Percentiles rank a stretch among this genome's conserved stretches.
phyloP scores from a whole-genome alignment of 1,140 invertebrate genomes.

The Aporrectodea caliginosa region DNA sequence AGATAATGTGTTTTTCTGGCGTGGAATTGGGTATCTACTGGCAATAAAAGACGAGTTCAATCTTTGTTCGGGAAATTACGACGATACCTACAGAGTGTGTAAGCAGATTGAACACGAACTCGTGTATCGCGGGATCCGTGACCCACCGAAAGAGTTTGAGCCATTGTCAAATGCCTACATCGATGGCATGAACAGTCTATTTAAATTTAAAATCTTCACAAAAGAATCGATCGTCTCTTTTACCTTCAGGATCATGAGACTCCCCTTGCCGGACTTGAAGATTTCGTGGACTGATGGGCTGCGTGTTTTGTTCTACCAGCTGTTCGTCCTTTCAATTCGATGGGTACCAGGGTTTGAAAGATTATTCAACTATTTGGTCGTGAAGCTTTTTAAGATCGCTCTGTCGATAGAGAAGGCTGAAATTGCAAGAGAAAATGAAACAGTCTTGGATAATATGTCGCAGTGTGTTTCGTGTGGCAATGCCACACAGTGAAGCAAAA shows the following conservation, averaged over 20 bases:
- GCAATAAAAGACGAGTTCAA: slow-evolving; percentile 75
- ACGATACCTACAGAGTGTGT: slow-evolving; percentile 52
- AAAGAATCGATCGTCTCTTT: slow-evolving; percentile 6
- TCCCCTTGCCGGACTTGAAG: background rate
- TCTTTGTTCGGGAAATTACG: slow-evolving; percentile 58
- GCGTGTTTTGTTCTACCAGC: background rate
- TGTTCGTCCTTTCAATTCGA: background rate
- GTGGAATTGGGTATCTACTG: slow-evolving; percentile 71
- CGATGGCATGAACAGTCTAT: slow-evolving; percentile 31
- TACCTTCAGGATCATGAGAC: background rate
- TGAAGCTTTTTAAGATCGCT: too few relatives aligned
- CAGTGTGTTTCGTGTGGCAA: too few relatives aligned
- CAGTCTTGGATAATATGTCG: too few relatives aligned
- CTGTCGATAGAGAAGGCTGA: too few relatives aligned
- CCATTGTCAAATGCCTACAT: slow-evolving; percentile 37
- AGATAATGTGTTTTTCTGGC: slow-evolving; percentile 78
- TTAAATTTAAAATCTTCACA: background rate
- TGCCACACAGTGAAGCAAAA: too few relatives aligned
- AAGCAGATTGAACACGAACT: slow-evolving; percentile 37
- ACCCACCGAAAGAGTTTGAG: slow-evolving; percentile 37
- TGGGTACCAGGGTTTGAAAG: background rate
- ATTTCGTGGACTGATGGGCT: background rate
- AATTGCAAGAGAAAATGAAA: too few relatives aligned
- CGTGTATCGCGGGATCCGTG: slow-evolving; percentile 34
- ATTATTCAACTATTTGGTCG: background rate